A percentile compares a stretch with the other conserved stretches of the same genome.
Evolutionary conservation across 2,113 vertebrate genomes (phyloP).

Genomic region (Oncorhynchus mykiss): DNA sequence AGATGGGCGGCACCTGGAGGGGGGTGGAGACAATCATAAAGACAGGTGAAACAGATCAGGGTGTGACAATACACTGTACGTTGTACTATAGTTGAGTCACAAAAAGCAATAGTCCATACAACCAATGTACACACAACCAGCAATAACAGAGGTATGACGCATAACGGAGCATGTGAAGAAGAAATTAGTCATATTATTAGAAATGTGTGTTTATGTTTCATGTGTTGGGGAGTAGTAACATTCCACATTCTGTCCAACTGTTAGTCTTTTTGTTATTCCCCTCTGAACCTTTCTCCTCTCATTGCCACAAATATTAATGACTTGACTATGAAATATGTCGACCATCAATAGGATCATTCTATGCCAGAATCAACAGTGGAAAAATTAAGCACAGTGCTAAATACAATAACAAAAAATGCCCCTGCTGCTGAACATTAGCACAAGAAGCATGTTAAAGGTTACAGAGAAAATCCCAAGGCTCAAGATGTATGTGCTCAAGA

Average conservation of each 20-base stretch:
- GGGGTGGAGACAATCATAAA: too few relatives aligned
- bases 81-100: neutral
- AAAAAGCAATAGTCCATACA: too few relatives aligned
- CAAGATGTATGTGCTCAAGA: neutral
- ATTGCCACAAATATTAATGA: constrained; percentile 14
- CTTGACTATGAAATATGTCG: constrained; percentile 16
- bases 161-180: too few relatives aligned
- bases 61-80: neutral
- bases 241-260: neutral
- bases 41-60: too few relatives aligned
- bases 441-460: neutral
- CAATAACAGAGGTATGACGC: too few relatives aligned
- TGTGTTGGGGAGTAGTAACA: too few relatives aligned
- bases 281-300: neutral
- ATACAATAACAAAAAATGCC: neutral
- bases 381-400: constrained; percentile 8
- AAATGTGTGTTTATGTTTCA: too few relatives aligned
- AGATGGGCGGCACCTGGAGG: too few relatives aligned
- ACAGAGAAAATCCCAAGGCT: neutral
- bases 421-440: neutral
- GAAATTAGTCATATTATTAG: too few relatives aligned
- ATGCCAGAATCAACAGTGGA: constrained; percentile 40
- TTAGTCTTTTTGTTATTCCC: neutral
- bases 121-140: too few relatives aligned
- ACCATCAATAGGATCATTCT: neutral